A percentile compares a stretch with the other conserved stretches of the same genome.
Conservation (phyloP, 2,113 vertebrate species). For the Natator depressus region DNA sequence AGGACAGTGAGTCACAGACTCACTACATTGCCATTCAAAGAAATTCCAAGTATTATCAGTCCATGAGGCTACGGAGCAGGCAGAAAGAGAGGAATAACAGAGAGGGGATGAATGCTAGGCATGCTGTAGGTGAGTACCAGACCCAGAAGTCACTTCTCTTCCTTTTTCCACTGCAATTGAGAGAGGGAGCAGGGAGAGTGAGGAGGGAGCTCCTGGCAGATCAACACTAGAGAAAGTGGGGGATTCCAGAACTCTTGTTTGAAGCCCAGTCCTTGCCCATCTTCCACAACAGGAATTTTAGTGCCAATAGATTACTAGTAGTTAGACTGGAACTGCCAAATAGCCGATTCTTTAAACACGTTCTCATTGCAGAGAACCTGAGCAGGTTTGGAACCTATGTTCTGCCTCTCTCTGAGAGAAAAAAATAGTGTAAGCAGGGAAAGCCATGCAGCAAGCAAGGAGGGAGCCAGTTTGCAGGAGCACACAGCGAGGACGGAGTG, state of each 20-base stretch:
- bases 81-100: neutral
- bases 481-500: neutral
- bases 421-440: neutral
- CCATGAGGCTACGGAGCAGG: conserved; percentile 64
- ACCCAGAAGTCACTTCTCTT: neutral
- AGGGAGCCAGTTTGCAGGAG: neutral
- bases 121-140: conserved; percentile 73
- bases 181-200: neutral
- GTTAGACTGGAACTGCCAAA: neutral
- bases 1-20: neutral
- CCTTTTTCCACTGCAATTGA: neutral
- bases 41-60: conserved; percentile 78
- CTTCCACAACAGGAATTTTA: neutral
- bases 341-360: neutral
- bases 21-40: conserved; percentile 67
- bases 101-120: neutral
- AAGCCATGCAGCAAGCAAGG: neutral
- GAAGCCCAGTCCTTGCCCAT: neutral
- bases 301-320: neutral
- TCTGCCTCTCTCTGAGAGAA: neutral
- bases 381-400: neutral
- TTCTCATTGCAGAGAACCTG: neutral
- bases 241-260: neutral
- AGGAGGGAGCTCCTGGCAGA: neutral
- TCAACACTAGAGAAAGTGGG: neutral